Evolutionary conservation across 2,888 invertebrate genomes (phyloP).

Genomic region (Nomada ruficornis): DNA sequence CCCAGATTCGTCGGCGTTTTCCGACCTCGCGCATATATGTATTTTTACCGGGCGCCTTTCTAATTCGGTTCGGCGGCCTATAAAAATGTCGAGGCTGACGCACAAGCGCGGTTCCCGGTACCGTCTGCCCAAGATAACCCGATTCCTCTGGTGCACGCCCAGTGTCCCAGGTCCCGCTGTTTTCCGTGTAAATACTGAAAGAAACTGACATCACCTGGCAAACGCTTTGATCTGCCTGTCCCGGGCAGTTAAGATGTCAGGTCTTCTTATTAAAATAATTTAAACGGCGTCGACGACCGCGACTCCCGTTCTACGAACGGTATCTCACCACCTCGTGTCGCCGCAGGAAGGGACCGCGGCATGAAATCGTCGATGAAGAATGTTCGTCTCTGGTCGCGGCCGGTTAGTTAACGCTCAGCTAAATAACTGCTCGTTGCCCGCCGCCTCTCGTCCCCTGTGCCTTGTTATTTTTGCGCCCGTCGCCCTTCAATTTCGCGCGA

Average conservation of each 20-base stretch:
- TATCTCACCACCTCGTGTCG: constrained; percentile 17
- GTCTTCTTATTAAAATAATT: constrained; percentile 81
- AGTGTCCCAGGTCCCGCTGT: constrained; percentile 51
- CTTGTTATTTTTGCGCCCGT: constrained; percentile 44
- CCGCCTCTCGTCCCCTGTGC: background rate
- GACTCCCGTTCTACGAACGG: constrained; percentile 51
- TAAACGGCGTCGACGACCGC: constrained; percentile 46
- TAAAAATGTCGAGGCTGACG: constrained; percentile 79
- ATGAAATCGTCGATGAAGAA: constrained; percentile 56
- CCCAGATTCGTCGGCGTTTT: constrained; percentile 18
- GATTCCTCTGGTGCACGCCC: constrained; percentile 36
- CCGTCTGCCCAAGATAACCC: constrained; percentile 64
- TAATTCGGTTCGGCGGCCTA: constrained; percentile 78
- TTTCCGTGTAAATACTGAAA: constrained; percentile 79
- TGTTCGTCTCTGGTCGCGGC: constrained; percentile 25
- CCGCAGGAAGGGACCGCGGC: constrained; percentile 32
- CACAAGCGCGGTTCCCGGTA: constrained; percentile 65
- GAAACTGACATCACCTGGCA: constrained; percentile 75
- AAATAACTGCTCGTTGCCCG: constrained; percentile 35
- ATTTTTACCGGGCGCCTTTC: constrained; percentile 66
- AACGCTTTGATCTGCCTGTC: constrained; percentile 79
- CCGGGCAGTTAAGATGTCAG: constrained; percentile 79
- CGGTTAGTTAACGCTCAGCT: constrained; percentile 51
- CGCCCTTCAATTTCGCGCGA: constrained; percentile 45
- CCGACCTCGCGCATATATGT: constrained; percentile 12